Conservation (phyloP, 2,888 invertebrate genomes). For the Heliconius ismenius region DNA sequence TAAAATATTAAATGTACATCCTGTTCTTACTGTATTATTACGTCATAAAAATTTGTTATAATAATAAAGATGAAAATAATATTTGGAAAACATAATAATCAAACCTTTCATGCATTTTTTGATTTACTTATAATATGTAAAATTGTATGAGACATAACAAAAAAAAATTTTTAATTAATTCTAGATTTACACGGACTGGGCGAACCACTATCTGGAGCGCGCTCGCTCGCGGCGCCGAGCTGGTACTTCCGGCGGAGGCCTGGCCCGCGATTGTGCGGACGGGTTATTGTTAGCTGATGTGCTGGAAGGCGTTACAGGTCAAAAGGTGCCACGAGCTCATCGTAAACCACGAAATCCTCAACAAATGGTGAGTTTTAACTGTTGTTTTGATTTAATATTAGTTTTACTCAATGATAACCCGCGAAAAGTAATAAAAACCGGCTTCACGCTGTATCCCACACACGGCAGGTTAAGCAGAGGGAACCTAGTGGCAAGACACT, state of each 20-base stretch:
- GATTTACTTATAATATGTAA: neutral
- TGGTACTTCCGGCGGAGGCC: constrained; percentile 83
- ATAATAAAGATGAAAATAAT: too few relatives aligned
- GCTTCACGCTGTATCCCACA: too few relatives aligned
- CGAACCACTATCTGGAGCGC: constrained; percentile 97
- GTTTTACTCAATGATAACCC: too few relatives aligned
- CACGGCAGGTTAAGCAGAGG: too few relatives aligned
- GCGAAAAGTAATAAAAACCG: too few relatives aligned
- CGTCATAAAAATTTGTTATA: too few relatives aligned
- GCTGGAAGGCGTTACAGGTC: constrained; percentile 93
- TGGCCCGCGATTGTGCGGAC: constrained; percentile 95
- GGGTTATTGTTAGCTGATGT: constrained; percentile 95
- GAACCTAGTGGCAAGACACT: too few relatives aligned
- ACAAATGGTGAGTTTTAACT: constrained; percentile 91
- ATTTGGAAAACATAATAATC: too few relatives aligned
- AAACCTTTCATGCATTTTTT: neutral
- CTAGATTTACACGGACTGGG: constrained; percentile 99
- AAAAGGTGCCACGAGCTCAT: constrained; percentile 86
- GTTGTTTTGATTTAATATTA: neutral
- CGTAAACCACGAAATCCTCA: constrained; percentile 93
- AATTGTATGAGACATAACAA: too few relatives aligned
- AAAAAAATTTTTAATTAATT: constrained; percentile 51
- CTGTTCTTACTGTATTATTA: too few relatives aligned
- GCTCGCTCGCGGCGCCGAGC: constrained; percentile 93
- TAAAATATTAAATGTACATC: too few relatives aligned